phyloP scores from a whole-genome alignment of 1,140 invertebrate species.

The Tribolium madens region DNA sequence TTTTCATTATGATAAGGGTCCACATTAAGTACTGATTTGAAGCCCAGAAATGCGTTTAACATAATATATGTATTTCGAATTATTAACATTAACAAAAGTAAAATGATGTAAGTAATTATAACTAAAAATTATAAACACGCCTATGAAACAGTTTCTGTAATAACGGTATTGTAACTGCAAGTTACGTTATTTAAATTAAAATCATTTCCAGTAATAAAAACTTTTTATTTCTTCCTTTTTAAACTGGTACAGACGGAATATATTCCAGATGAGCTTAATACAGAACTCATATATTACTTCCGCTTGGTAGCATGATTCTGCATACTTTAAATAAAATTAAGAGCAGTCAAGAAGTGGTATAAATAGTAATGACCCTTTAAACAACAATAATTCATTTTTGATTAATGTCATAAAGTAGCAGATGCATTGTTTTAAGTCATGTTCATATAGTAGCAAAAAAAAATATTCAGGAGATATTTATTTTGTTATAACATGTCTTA shows the following conservation, averaged over 20 bases:
- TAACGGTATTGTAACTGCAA: background rate
- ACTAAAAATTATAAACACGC: no score
- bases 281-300: background rate
- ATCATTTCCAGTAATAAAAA: background rate
- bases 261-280: background rate
- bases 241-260: background rate
- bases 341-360: background rate
- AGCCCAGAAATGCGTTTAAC: background rate
- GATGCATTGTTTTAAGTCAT: background rate
- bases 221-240: background rate
- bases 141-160: no score
- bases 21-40: no score
- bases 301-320: conserved; percentile 18
- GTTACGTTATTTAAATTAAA: background rate
- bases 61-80: no score
- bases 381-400: background rate
- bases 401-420: background rate
- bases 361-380: background rate
- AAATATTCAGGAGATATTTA: no score
- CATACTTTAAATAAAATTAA: conserved; percentile 1
- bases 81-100: background rate
- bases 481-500: no score
- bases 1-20: background rate
- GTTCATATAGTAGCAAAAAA: background rate
- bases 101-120: no score